phyloP scores from a whole-genome alignment of 1,140 invertebrate genomes.

The Tetramorium simillimum region DNA sequence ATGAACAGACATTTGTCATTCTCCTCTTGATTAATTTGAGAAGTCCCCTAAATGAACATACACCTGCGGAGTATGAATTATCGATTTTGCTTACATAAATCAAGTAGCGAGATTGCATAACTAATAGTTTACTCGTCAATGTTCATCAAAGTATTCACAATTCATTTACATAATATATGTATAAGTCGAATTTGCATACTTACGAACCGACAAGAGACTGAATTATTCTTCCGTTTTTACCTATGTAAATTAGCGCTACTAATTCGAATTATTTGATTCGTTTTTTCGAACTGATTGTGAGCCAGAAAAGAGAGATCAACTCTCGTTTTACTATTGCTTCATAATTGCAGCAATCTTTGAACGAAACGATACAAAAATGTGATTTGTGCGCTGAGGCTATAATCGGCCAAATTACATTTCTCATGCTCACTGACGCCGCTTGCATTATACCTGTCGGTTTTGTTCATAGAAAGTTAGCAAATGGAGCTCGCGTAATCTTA shows the following conservation, averaged over 20 bases:
- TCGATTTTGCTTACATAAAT: conserved; percentile 41
- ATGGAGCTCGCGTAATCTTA: background rate
- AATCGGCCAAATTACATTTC: conserved; percentile 42
- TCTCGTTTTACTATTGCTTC: background rate
- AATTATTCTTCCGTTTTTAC: background rate
- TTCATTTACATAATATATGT: background rate
- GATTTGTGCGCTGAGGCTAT: background rate
- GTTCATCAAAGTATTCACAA: conserved; percentile 14
- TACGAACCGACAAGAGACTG: background rate
- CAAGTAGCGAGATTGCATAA: conserved; percentile 31
- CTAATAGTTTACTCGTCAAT: conserved; percentile 21
- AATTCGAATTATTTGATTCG: background rate
- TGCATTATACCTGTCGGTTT: conserved; percentile 3
- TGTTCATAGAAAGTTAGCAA: conserved; percentile 31
- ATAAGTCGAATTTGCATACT: background rate
- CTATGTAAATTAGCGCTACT: background rate
- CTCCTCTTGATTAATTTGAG: conserved; percentile 34
- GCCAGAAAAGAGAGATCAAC: background rate
- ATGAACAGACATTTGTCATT: background rate
- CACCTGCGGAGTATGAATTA: conserved; percentile 25
- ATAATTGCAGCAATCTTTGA: conserved; percentile 14
- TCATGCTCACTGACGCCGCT: conserved; percentile 47
- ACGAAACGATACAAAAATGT: background rate
- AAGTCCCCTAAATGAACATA: background rate
- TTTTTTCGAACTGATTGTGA: background rate